Evolutionary conservation across 2,888 invertebrate species (phyloP).

Genomic region (Hypselothyrea guttata): DNA sequence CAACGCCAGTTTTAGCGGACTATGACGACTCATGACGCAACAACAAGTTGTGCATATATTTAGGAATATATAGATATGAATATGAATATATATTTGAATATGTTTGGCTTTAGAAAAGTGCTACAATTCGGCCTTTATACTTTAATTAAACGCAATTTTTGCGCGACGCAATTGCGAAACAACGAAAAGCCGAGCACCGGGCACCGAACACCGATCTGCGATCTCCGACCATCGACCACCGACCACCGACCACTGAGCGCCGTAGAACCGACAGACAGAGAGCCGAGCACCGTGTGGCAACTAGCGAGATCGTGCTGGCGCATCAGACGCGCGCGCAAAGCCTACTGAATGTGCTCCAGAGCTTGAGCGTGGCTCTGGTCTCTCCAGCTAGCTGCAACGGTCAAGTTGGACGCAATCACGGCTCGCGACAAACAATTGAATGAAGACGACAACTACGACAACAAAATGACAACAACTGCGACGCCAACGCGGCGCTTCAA

Average conservation of each 20-base stretch:
- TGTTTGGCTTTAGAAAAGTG: slow-evolving; percentile 13
- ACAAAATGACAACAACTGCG: slow-evolving; percentile 11
- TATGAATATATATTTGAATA: slow-evolving; percentile 3
- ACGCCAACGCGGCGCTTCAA: slow-evolving; percentile 45
- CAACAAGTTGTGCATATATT: not conserved
- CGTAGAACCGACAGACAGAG: slow-evolving; percentile 11
- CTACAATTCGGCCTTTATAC: slow-evolving; percentile 62
- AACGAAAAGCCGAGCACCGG: slow-evolving; percentile 20
- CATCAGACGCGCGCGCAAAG: slow-evolving; percentile 75
- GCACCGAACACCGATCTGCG: too few relatives aligned
- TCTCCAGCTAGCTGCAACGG: not conserved
- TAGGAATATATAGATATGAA: slow-evolving; percentile 15
- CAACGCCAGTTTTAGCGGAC: slow-evolving; percentile 59
- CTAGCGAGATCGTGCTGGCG: slow-evolving; percentile 53
- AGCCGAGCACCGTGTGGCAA: slow-evolving; percentile 11
- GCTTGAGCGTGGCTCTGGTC: not conserved
- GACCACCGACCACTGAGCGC: too few relatives aligned
- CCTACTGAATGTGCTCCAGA: slow-evolving; percentile 63
- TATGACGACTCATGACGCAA: slow-evolving; percentile 59
- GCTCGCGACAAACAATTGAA: slow-evolving; percentile 70
- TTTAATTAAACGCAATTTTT: slow-evolving; percentile 76
- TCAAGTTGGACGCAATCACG: slow-evolving; percentile 66
- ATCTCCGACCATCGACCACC: too few relatives aligned
- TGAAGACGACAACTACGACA: slow-evolving; percentile 41
- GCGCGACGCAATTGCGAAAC: slow-evolving; percentile 67